phyloP scores from a whole-genome alignment of 35 echinoderm and acorn worm species.

The Apostichopus japonicus region DNA sequence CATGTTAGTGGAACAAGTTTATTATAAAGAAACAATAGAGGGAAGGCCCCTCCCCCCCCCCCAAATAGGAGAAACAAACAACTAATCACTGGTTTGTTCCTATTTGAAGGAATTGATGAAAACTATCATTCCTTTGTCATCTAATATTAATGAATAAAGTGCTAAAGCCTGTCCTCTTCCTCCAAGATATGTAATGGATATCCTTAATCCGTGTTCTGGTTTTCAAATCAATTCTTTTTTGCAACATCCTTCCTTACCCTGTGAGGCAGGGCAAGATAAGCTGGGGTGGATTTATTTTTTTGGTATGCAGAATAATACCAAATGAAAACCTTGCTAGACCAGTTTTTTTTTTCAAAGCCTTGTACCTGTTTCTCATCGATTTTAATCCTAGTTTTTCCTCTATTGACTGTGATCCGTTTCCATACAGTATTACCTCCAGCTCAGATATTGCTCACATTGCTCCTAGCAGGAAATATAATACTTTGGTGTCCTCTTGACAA shows the following conservation, averaged over 20 bases:
- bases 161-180: neutral
- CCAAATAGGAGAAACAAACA: too few species aligned
- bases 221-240: conserved; percentile 8
- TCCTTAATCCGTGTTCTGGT: conserved; percentile 10
- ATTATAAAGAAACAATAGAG: too few species aligned
- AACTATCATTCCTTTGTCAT: too few species aligned
- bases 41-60: too few species aligned
- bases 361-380: neutral
- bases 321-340: neutral
- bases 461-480: conserved; percentile 47
- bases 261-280: neutral
- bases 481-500: conserved; percentile 29
- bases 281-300: neutral
- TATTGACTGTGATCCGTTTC: conserved; percentile 16
- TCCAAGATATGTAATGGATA: conserved; percentile 35
- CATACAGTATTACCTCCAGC: neutral
- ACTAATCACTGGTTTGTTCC: too few species aligned
- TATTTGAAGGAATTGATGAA: too few species aligned
- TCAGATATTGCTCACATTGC: conserved; percentile 43
- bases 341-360: neutral
- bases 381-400: conserved; percentile 3
- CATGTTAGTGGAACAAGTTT: too few species aligned
- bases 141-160: conserved; percentile 8
- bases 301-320: neutral
- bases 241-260: neutral